Evolutionary conservation across 35 echinoderm and acorn worm genomes (phyloP), one percentile per base, ranked within the genome.

Genomic region (Amphiura filiformis): DNA sequence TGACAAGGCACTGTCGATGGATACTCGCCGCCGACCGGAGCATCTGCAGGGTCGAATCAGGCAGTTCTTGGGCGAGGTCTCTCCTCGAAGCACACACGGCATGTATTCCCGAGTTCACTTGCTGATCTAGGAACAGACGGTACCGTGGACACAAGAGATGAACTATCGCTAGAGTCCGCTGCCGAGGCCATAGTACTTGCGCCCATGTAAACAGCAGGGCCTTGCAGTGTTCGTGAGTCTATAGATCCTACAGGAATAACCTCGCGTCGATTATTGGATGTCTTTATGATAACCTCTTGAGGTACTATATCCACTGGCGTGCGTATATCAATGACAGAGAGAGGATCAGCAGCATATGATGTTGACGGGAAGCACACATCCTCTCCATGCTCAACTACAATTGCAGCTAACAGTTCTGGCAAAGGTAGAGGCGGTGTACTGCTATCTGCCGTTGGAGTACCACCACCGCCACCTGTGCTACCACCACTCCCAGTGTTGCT

Each of bases 1-100:
- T 97, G 23, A 94, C 92, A 76, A 97, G 89, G 87, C 95, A 97
- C 89, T 94, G 92, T 34, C 91, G 89, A 76, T 97, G 95, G 88
- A 97, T 93, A 91, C 92, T 94, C 31, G 92, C 95, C 65, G 95
- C 89, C 49, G 95, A 97, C 35, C 95, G 28, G 89, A 88, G 75
- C 95, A 94, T 31, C 90, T 88, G 84, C 96, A 99, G 26, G 96
- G 96, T 39, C 93, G 83, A 0, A 99, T 99, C 44, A 99, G 87
- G 34, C 93, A 78, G 65, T 99, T 99, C 80, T 94, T 94, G 28
- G 96, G 84, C 39, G 93, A 94, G 13, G 87, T 94, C 78, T 99
- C 96, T 11, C 78, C 92, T 81, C 96, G 78, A 94, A 99, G 81
- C 96, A 99, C 1, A 99, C 93, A 65, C 96, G 77, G 80, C 96